Conservation (phyloP, 2,888 invertebrate genomes). For the Cerceris rybyensis region DNA sequence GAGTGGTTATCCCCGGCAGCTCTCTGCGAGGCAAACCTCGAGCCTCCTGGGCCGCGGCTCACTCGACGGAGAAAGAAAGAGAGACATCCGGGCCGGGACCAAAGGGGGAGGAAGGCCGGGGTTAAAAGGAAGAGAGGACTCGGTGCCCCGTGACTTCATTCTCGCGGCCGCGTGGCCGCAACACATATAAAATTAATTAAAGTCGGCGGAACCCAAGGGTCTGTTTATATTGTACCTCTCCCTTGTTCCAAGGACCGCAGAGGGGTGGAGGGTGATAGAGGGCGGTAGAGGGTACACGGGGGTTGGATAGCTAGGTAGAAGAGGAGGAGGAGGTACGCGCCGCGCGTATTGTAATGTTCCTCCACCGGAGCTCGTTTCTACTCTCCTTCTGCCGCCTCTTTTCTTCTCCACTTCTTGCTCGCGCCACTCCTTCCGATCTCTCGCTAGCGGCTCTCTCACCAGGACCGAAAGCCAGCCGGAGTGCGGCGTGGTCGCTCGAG, state of each 20-base stretch:
- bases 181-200: slow-evolving; percentile 80
- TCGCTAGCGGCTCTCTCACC: slow-evolving; percentile 12
- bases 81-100: slow-evolving; percentile 2
- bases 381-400: slow-evolving; percentile 13
- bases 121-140: slow-evolving; percentile 39
- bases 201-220: slow-evolving; percentile 72
- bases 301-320: slow-evolving; percentile 31
- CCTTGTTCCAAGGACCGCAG: slow-evolving; percentile 15
- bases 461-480: slow-evolving; percentile 32
- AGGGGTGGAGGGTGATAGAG: slow-evolving; percentile 18
- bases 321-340: background rate
- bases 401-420: slow-evolving; percentile 28
- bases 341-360: slow-evolving; percentile 53
- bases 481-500: slow-evolving; percentile 47
- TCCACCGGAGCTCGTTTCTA: slow-evolving; percentile 15
- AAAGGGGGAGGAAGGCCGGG: background rate
- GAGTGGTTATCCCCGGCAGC: slow-evolving; percentile 63
- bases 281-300: slow-evolving; percentile 11
- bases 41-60: slow-evolving; percentile 24
- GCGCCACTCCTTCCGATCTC: slow-evolving; percentile 30
- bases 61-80: slow-evolving; percentile 19
- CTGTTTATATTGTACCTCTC: slow-evolving; percentile 64
- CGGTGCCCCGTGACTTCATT: slow-evolving; percentile 68
- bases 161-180: slow-evolving; percentile 63
- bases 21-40: slow-evolving; percentile 20